phyloP scores from a whole-genome alignment of 2,113 vertebrate genomes.

The Pandion haliaetus region DNA sequence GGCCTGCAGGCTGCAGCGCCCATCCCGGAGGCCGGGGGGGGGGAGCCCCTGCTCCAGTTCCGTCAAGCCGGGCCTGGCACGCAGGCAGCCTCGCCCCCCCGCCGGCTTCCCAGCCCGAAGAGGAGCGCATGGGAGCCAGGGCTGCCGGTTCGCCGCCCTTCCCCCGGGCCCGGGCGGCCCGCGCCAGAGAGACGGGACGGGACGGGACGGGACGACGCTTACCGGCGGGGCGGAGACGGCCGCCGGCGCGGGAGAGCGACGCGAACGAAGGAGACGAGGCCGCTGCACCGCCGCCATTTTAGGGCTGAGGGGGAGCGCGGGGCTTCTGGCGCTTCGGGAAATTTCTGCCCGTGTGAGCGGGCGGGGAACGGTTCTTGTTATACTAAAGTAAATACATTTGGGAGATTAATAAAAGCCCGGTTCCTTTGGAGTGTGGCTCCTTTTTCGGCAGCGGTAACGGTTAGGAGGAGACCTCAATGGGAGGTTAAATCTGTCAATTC shows the following conservation, averaged over 20 bases:
- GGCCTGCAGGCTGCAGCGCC: too few species aligned
- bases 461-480: fast-evolving
- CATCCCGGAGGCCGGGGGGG: fast-evolving
- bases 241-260: fast-evolving
- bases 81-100: not conserved
- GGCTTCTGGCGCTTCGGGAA: not conserved
- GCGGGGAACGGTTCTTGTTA: too few species aligned
- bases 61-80: not conserved
- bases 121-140: too few species aligned
- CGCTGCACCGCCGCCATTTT: fast-evolving
- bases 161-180: fast-evolving
- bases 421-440: too few species aligned
- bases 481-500: too few species aligned
- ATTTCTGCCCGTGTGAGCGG: fast-evolving
- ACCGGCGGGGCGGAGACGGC: fast-evolving
- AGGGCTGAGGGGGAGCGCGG: too few species aligned
- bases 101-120: too few species aligned
- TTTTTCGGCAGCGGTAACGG: fast-evolving
- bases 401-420: not conserved
- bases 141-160: not conserved
- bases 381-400: not conserved
- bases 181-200: fast-evolving
- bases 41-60: too few species aligned
- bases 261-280: fast-evolving
- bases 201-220: fast-evolving